Percentiles rank a stretch among this genome's conserved stretches.
phyloP scores from a whole-genome alignment of 1,140 invertebrate genomes.

The Latrodectus geometricus region DNA sequence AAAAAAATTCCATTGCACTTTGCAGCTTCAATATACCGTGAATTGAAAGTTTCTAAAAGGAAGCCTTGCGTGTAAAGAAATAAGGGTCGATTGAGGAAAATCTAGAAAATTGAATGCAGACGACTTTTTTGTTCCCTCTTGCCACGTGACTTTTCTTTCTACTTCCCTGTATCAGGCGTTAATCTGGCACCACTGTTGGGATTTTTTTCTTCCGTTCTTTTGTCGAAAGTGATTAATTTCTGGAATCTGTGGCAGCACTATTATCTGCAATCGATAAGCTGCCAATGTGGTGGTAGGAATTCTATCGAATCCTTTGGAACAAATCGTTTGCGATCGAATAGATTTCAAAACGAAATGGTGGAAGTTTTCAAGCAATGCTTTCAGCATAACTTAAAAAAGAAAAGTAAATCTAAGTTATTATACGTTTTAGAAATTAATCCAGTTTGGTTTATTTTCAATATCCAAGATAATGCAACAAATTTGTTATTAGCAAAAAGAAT shows the following conservation, averaged over 20 bases:
- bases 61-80: neutral
- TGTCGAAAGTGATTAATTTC: neutral
- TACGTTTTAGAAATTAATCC: too few relatives aligned
- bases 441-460: too few relatives aligned
- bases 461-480: too few relatives aligned
- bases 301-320: neutral
- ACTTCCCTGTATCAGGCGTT: neutral
- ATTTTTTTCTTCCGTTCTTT: neutral
- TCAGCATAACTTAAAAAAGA: too few relatives aligned
- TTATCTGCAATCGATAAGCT: neutral
- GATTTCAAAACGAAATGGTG: too few relatives aligned
- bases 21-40: neutral
- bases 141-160: neutral
- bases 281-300: neutral
- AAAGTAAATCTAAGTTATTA: too few relatives aligned
- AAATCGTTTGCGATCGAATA: too few relatives aligned
- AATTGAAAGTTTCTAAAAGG: constrained; percentile 1
- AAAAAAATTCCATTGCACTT: neutral
- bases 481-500: too few relatives aligned
- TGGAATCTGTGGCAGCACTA: neutral
- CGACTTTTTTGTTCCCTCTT: neutral
- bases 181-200: neutral
- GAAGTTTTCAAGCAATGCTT: too few relatives aligned
- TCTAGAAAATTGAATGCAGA: neutral
- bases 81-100: neutral